Conservation (phyloP, 2,888 invertebrate genomes). For the Carabus problematicus region DNA sequence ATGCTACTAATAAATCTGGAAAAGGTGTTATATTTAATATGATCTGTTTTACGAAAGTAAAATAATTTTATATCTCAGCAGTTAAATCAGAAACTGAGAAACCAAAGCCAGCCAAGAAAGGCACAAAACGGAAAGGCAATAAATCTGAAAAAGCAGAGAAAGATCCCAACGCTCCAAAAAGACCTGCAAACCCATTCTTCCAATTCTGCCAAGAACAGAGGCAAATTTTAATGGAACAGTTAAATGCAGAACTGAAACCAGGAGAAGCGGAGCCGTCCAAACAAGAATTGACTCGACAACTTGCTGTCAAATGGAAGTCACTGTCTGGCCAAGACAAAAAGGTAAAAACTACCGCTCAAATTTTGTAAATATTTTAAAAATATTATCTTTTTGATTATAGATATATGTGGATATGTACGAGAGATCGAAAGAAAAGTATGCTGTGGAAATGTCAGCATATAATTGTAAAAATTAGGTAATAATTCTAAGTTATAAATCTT, state of each 20-base stretch:
- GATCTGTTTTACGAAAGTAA: neutral
- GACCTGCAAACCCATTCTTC: slow-evolving; percentile 82
- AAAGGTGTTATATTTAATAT: slow-evolving; percentile 51
- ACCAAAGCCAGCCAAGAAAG: slow-evolving; percentile 53
- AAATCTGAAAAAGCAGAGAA: slow-evolving; percentile 67
- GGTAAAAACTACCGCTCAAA: slow-evolving; percentile 56
- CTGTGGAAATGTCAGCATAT: slow-evolving; percentile 74
- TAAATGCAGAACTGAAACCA: slow-evolving; percentile 64
- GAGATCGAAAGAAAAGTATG: slow-evolving; percentile 79
- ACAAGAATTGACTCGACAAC: slow-evolving; percentile 76
- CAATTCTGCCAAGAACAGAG: slow-evolving; percentile 82
- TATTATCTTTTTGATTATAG: slow-evolving; percentile 59
- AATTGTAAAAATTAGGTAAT: slow-evolving; percentile 58
- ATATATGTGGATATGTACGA: slow-evolving; percentile 77
- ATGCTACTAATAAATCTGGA: slow-evolving; percentile 32
- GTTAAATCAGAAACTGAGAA: slow-evolving; percentile 52
- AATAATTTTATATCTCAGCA: slow-evolving; percentile 36
- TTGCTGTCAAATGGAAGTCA: slow-evolving; percentile 77
- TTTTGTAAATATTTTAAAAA: too few species aligned
- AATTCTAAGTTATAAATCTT: neutral
- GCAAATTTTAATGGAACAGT: slow-evolving; percentile 73
- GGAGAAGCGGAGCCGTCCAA: slow-evolving; percentile 74
- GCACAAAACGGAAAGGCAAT: slow-evolving; percentile 66
- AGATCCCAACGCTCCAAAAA: slow-evolving; percentile 80
- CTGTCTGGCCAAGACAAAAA: slow-evolving; percentile 74